Base-by-base conservation (phyloP, 2,113 vertebrate species). In the Pelecanus crispus region DNA sequence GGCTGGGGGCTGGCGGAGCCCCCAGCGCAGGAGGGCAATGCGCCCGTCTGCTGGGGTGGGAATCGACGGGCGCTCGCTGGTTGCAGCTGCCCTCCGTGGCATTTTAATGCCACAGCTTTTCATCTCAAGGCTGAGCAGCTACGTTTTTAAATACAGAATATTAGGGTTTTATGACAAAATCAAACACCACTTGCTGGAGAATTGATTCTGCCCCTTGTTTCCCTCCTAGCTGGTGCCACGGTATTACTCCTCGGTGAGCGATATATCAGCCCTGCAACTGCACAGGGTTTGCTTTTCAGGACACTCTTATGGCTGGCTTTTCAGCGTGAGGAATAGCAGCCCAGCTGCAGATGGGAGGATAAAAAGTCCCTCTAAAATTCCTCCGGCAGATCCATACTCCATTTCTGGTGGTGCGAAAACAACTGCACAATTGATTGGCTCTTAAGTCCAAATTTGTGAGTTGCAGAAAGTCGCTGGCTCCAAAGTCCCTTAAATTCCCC, bases 111-210 rank as follows among this genome's bases (percentile, higher is more conserved):
- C 66, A 40, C 52, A 36, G 83, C 73, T 90, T 87, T 72, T 88
- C 45, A 86, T 70, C 55, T 59, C 50, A 24, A 82, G 87, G 77
- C 74, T 66, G 81, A 95, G 74, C 70, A 63, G 86, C 86, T 82
- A 56, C 2, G 4, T 67, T 95, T 95, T 95, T 77, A 92, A 89
- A 95, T 86, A 86, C 25, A 81, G 91, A 94, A 77, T 92, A 94
- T 96, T 85, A 94, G 79, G 66, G 62, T 26, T 84, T 96, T 95
- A 96, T 94, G 81, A 84, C 72, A 96, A 97, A 97, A 97, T 92
- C 97, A 97, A 95, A 95, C 82, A 97, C 58, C 93, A 88, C 94
- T 96, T 96, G 94, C 93, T 96, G 90, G 59, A 94, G 93, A 96
- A 95, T 96, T 94, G 96, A 94, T 95, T 93, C 94, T 92, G 80